Evolutionary conservation across 2,888 invertebrate species (phyloP).

Genomic region (Eilema caniola): DNA sequence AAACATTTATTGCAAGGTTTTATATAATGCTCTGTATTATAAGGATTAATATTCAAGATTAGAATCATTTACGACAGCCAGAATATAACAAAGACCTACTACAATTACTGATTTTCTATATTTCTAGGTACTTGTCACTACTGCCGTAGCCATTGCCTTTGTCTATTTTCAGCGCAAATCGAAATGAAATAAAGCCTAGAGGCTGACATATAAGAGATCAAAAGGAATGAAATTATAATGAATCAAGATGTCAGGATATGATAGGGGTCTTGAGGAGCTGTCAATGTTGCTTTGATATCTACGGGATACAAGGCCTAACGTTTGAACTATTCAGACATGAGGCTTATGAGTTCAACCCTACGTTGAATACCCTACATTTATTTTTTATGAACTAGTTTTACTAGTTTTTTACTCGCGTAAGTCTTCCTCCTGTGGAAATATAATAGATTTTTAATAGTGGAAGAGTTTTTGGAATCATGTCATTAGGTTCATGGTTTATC

Average conservation of each 20-base stretch:
- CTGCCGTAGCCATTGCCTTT: background rate
- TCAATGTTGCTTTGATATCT: background rate
- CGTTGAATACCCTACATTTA: background rate
- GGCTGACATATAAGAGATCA: background rate
- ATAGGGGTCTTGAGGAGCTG: background rate
- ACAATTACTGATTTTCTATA: background rate
- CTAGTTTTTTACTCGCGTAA: too few relatives aligned
- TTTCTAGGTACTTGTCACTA: background rate
- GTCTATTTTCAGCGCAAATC: background rate
- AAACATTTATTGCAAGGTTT: background rate
- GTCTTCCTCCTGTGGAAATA: too few relatives aligned
- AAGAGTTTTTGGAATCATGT: too few relatives aligned
- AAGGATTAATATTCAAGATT: background rate
- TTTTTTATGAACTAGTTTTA: background rate
- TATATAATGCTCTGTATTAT: background rate
- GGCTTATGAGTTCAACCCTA: background rate
- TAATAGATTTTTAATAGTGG: too few relatives aligned
- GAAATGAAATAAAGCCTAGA: background rate
- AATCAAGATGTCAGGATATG: background rate
- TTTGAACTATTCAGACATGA: background rate
- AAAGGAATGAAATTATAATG: slow-evolving; percentile 1
- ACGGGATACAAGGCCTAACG: background rate
- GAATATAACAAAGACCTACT: background rate
- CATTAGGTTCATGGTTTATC: too few relatives aligned
- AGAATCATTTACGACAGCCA: too few relatives aligned